Conservation (phyloP, 2,797 vertebrate species). For the Dermochelys coriacea region DNA sequence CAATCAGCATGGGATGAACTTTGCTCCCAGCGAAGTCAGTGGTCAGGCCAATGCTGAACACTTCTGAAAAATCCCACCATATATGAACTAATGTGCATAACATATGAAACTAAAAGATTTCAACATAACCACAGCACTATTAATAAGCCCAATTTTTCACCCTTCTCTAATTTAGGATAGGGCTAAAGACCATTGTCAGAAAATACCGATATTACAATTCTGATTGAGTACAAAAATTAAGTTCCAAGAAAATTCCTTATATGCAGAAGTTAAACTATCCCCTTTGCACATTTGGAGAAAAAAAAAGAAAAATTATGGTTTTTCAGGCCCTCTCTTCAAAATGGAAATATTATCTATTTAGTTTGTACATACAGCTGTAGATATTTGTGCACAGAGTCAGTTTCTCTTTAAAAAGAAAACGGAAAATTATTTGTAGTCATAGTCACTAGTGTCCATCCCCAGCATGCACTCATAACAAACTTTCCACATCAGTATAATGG, state of each 20-base stretch:
- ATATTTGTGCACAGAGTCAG: neutral
- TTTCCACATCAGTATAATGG: neutral
- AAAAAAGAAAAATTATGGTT: neutral
- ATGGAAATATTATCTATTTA: neutral
- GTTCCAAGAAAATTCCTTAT: neutral
- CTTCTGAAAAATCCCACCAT: neutral
- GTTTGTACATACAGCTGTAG: neutral
- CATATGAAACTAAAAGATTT: neutral
- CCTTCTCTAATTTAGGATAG: neutral
- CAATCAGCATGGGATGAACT: neutral
- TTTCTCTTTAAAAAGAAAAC: neutral
- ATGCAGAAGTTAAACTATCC: neutral
- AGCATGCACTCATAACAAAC: neutral
- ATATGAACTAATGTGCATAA: no score
- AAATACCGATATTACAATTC: neutral
- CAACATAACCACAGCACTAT: neutral
- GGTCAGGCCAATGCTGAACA: neutral
- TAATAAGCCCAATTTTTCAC: neutral
- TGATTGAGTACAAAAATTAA: neutral
- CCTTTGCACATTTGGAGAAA: neutral
- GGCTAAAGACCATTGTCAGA: neutral
- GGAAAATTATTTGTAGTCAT: neutral
- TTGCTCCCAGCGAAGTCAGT: constrained; percentile 8
- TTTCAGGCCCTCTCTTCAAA: neutral
- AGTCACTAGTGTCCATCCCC: neutral